Percentiles rank a stretch among this genome's conserved stretches.
Evolutionary conservation across 2,113 vertebrate genomes (phyloP).

Genomic region (Pelecanoides urinatrix): DNA sequence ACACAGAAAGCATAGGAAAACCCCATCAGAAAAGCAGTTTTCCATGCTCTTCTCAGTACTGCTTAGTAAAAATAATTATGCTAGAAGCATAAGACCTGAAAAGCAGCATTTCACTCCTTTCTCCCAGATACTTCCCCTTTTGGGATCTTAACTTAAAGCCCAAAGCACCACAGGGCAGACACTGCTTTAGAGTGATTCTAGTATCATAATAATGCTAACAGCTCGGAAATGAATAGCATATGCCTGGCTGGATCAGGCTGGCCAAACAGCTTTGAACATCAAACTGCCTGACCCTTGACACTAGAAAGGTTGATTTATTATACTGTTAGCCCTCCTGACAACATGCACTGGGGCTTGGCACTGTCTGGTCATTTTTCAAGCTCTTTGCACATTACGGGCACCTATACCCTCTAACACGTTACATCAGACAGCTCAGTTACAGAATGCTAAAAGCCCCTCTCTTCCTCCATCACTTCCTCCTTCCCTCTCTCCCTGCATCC

Average conservation of each 20-base stretch:
- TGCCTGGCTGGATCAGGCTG: conserved; percentile 37
- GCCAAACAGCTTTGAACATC: conserved; percentile 35
- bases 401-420: conserved; percentile 30
- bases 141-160: not conserved
- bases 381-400: conserved; percentile 50
- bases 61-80: not conserved
- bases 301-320: conserved; percentile 72
- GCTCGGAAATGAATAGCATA: not conserved
- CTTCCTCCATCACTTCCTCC: not conserved
- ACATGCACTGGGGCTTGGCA: not conserved
- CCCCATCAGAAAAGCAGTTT: not conserved
- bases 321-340: conserved; percentile 55
- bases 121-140: not conserved
- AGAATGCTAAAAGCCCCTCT: conserved; percentile 54
- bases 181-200: not conserved
- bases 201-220: not conserved
- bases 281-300: conserved; percentile 56
- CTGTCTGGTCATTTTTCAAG: conserved; percentile 72
- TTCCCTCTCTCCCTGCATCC: not conserved
- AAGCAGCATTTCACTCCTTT: not conserved
- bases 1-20: not conserved
- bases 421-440: conserved; percentile 1
- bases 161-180: not conserved
- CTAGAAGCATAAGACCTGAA: not conserved
- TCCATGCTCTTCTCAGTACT: not conserved